phyloP scores from a whole-genome alignment of 1,140 invertebrate species.

The Lycorma delicatula region DNA sequence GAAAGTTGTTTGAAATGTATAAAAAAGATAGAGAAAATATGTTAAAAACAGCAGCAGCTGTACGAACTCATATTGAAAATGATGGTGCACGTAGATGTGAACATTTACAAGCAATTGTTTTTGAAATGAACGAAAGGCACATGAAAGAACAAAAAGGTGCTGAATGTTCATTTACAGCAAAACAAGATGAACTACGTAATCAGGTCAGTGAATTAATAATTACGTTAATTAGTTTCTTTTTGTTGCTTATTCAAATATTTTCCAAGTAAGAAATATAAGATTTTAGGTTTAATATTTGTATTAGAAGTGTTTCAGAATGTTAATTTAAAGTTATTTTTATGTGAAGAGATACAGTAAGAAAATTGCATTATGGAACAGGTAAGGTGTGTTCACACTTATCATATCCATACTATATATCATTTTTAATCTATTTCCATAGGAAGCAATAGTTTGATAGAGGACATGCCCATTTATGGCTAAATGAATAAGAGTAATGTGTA shows the following conservation, averaged over 20 bases:
- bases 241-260: neutral
- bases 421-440: too few relatives aligned
- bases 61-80: conserved; percentile 28
- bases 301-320: too few relatives aligned
- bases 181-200: conserved; percentile 32
- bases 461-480: too few relatives aligned
- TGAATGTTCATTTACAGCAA: conserved; percentile 33
- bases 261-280: too few relatives aligned
- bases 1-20: conserved; percentile 46
- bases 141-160: conserved; percentile 29
- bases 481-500: too few relatives aligned
- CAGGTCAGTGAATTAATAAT: conserved; percentile 28
- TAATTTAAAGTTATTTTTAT: too few relatives aligned
- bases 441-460: too few relatives aligned
- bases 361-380: too few relatives aligned
- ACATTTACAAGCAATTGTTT: conserved; percentile 31
- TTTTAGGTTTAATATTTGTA: too few relatives aligned
- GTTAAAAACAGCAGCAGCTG: conserved; percentile 24
- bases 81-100: conserved; percentile 24
- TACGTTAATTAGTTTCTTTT: neutral
- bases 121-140: conserved; percentile 26
- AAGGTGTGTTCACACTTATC: too few relatives aligned
- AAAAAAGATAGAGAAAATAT: conserved; percentile 35
- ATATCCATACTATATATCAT: too few relatives aligned
- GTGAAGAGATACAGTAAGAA: too few relatives aligned